These are phyloP conservation scores for Teleiodes luculella DNA, from an alignment of 2,888 invertebrate species.

Conservation along the genomic window DNA sequence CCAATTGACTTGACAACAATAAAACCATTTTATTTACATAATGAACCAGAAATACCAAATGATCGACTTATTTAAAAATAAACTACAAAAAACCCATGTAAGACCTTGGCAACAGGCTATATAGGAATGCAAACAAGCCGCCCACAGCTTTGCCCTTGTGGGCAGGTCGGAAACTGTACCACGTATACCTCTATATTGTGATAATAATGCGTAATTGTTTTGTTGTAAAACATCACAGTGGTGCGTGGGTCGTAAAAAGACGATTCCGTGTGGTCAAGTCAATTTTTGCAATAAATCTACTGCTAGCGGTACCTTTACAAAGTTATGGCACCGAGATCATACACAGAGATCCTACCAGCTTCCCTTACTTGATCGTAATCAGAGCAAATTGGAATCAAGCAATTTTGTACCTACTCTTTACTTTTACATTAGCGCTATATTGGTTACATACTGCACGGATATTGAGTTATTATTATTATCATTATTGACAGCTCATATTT, in stretches of 20 bases:
- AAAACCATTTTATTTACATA: slow-evolving; percentile 8
- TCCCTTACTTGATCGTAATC: too few species aligned
- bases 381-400: too few species aligned
- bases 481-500: too few species aligned
- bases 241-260: slow-evolving; percentile 30
- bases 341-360: too few species aligned
- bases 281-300: neutral
- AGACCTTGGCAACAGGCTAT: slow-evolving; percentile 15
- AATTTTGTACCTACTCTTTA: too few species aligned
- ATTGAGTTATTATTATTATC: too few species aligned
- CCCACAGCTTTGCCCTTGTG: slow-evolving; percentile 13
- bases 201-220: slow-evolving; percentile 21
- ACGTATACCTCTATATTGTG: slow-evolving; percentile 4
- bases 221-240: slow-evolving; percentile 22
- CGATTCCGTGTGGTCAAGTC: slow-evolving; percentile 46
- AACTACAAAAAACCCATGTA: slow-evolving; percentile 10
- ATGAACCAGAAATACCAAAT: neutral
- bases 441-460: too few species aligned
- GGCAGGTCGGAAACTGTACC: slow-evolving; percentile 22
- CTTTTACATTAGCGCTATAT: too few species aligned
- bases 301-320: too few species aligned
- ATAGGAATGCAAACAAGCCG: slow-evolving; percentile 16
- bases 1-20: neutral
- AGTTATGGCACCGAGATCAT: too few species aligned
- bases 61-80: neutral